A percentile compares a stretch with the other conserved stretches of the same genome.
Conservation (phyloP, 2,113 vertebrate genomes). For the Pygoscelis adeliae region DNA sequence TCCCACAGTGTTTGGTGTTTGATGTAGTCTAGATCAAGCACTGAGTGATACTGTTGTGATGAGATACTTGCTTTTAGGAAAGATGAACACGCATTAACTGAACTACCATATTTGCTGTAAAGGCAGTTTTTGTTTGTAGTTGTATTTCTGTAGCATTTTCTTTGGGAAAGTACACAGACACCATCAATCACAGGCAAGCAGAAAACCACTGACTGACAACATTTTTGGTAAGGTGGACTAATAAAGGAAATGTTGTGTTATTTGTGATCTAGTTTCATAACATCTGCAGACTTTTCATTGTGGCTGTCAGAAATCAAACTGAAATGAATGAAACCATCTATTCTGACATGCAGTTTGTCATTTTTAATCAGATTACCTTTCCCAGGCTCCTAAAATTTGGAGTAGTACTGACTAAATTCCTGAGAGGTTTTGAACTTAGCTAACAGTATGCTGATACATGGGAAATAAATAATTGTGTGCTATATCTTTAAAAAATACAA, state of each 20-base stretch:
- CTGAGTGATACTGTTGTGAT: not conserved
- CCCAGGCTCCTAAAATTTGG: not conserved
- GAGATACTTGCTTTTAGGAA: not conserved
- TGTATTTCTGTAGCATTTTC: not conserved
- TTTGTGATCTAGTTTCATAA: not conserved
- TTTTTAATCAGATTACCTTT: not conserved
- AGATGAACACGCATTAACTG: accelerated
- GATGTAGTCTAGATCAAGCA: not conserved
- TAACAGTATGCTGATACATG: not conserved
- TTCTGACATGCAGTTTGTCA: not conserved
- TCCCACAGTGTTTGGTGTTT: not conserved
- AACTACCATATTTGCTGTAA: not conserved
- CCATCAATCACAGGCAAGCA: not conserved
- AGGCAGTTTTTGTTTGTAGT: not conserved
- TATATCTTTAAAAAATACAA: not conserved
- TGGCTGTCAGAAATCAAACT: not conserved
- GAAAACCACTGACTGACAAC: not conserved
- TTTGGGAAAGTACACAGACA: not conserved
- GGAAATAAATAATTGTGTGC: not conserved
- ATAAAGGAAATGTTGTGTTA: not conserved
- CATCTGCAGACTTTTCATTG: not conserved
- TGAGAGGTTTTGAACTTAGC: not conserved
- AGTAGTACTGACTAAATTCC: not conserved
- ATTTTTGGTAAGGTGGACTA: not conserved
- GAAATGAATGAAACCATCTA: not conserved